Conservation (phyloP, 2,113 vertebrate genomes). For the Cyprinodon variegatus region DNA sequence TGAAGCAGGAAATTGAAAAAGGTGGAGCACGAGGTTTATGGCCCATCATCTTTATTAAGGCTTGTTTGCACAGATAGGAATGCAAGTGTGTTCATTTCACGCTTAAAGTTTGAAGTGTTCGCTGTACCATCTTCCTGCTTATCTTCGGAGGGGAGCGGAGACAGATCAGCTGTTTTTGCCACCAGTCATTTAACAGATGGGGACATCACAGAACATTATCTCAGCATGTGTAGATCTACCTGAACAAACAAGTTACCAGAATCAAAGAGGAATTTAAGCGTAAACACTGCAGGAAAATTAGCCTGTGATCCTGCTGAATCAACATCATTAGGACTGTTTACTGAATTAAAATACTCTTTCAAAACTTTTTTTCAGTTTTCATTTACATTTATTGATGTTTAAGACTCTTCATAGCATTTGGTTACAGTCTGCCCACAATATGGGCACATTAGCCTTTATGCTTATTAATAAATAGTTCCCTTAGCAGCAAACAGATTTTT, state of each 20-base stretch:
- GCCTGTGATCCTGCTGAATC: conserved; percentile 16
- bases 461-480: too few relatives aligned
- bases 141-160: conserved; percentile 23
- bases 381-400: not conserved
- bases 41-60: conserved; percentile 71
- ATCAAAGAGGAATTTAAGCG: conserved; percentile 26
- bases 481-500: too few relatives aligned
- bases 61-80: conserved; percentile 75
- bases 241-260: conserved; percentile 29
- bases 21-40: conserved; percentile 60
- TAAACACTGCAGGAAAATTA: conserved; percentile 26
- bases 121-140: conserved; percentile 38
- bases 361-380: not conserved
- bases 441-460: too few relatives aligned
- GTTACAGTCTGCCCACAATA: too few relatives aligned
- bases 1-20: conserved; percentile 79
- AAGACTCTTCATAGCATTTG: not conserved
- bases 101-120: conserved; percentile 61
- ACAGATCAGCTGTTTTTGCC: conserved; percentile 38
- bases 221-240: conserved; percentile 24
- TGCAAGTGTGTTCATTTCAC: conserved; percentile 69
- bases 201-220: conserved; percentile 44
- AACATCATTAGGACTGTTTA: conserved; percentile 9
- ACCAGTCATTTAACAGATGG: conserved; percentile 37
- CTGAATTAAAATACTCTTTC: not conserved